Evolutionary conservation across 2,113 vertebrate genomes (phyloP).

Genomic region (Piaya cayana): DNA sequence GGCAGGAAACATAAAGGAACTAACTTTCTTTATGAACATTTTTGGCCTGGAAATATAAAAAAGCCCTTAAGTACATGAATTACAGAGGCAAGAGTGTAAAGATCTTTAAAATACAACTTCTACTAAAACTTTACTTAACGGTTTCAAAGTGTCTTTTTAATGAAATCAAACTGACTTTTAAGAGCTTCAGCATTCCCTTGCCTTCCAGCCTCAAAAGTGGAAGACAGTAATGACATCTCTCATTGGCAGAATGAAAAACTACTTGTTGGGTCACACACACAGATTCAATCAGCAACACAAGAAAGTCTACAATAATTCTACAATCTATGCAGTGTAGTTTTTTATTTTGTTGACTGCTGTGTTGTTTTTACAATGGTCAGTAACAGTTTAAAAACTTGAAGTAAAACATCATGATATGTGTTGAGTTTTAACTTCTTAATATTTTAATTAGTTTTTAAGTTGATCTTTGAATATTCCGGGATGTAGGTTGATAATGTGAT

Average conservation of each 20-base stretch:
- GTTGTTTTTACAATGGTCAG: neutral
- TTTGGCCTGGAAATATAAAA: neutral
- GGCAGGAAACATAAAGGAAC: neutral
- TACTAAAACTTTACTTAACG: neutral
- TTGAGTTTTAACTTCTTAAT: neutral
- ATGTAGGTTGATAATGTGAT: neutral
- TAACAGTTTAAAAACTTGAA: neutral
- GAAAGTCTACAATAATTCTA: neutral
- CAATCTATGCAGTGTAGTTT: neutral
- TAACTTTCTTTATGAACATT: neutral
- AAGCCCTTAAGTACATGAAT: neutral
- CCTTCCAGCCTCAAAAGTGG: slow-evolving; percentile 24
- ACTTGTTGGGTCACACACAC: neutral
- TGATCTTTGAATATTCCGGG: neutral
- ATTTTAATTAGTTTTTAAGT: no score
- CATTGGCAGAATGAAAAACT: slow-evolving; percentile 17
- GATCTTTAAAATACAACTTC: neutral
- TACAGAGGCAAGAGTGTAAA: neutral
- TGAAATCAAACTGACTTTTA: neutral
- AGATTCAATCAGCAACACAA: neutral
- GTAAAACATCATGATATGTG: neutral
- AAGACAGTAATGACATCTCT: slow-evolving; percentile 1
- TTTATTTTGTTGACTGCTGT: neutral
- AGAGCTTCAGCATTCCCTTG: slow-evolving; percentile 19
- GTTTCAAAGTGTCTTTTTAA: slow-evolving; percentile 11